Percentiles rank a stretch among this genome's conserved stretches.
phyloP scores from a whole-genome alignment of 2,888 invertebrate genomes.

The Ochlodes sylvanus region DNA sequence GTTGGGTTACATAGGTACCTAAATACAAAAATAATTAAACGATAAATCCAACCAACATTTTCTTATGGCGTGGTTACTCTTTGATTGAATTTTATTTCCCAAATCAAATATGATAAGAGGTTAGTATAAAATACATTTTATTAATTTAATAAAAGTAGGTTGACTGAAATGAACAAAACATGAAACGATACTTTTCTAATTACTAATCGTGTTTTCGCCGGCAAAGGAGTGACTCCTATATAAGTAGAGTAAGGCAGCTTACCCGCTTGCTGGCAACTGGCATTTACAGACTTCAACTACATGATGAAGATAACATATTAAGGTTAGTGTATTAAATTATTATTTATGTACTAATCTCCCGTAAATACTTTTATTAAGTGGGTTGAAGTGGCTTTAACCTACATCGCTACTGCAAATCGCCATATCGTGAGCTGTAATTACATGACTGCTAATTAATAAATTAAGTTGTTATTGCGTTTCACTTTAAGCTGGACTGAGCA shows the following conservation, averaged over 20 bases:
- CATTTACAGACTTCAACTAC: slow-evolving; percentile 15
- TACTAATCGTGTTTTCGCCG: slow-evolving; percentile 5
- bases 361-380: slow-evolving; percentile 23
- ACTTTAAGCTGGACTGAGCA: slow-evolving; percentile 19
- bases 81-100: too few species aligned
- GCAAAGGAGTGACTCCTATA: slow-evolving; percentile 15
- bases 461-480: slow-evolving; percentile 26
- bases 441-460: slow-evolving; percentile 31
- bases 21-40: too few species aligned
- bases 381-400: slow-evolving; percentile 29
- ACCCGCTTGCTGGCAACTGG: slow-evolving; percentile 6
- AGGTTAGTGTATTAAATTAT: slow-evolving; percentile 20
- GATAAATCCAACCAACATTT: too few species aligned
- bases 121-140: too few species aligned
- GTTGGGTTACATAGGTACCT: too few species aligned
- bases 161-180: too few species aligned
- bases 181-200: too few species aligned
- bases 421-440: slow-evolving; percentile 31
- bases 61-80: too few species aligned
- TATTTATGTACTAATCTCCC: slow-evolving; percentile 28
- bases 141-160: too few species aligned
- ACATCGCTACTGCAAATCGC: slow-evolving; percentile 24
- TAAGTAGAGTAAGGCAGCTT: slow-evolving; percentile 14
- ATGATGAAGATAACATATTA: slow-evolving; percentile 28
- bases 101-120: too few species aligned